Conservation (phyloP, 2,797 vertebrate genomes). For the Propithecus perrieri region DNA sequence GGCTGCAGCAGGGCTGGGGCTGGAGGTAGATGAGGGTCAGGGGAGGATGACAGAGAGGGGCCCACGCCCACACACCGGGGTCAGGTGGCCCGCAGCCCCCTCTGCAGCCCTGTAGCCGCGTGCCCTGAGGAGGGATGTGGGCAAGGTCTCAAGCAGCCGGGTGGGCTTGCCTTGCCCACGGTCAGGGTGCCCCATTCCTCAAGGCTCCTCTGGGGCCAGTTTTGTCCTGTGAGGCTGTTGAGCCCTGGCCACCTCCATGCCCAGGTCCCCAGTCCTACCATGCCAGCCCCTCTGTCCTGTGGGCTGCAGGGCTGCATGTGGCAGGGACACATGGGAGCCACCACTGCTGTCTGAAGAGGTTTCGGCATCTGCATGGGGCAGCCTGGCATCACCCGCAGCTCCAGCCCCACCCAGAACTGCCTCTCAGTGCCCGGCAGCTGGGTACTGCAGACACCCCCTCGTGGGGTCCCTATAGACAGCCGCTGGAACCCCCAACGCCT, state of each 20-base stretch:
- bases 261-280: rapidly evolving
- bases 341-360: rapidly evolving
- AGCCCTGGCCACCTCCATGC: background rate
- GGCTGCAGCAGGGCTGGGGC: background rate
- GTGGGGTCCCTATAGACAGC: background rate
- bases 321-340: rapidly evolving
- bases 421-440: background rate
- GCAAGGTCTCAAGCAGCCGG: background rate
- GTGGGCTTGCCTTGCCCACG: background rate
- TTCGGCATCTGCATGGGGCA: background rate
- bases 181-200: background rate
- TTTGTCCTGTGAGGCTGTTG: rapidly evolving
- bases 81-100: background rate
- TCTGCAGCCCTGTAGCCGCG: no score
- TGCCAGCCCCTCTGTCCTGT: rapidly evolving
- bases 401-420: background rate
- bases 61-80: rapidly evolving
- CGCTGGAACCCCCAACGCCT: background rate
- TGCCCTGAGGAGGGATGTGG: rapidly evolving
- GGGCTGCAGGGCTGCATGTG: rapidly evolving
- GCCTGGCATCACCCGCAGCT: background rate
- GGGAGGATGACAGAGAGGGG: background rate
- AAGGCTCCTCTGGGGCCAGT: background rate
- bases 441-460: background rate
- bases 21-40: rapidly evolving